Conservation (phyloP, 1,140 invertebrate genomes). For the Lepidostoma basale region DNA sequence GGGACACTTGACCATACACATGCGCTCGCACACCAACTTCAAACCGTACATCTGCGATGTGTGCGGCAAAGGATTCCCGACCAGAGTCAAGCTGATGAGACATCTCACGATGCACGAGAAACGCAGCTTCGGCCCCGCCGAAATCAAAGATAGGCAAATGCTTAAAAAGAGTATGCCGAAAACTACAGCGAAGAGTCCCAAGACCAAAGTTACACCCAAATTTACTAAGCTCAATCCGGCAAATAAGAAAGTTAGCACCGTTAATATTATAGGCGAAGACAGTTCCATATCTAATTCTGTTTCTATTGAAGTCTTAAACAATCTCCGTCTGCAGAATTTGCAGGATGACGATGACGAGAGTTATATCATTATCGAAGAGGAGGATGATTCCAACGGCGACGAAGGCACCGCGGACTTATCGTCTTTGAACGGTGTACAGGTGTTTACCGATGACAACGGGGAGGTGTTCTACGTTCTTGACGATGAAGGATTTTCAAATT, state of each 20-base stretch:
- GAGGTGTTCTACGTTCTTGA: constrained; percentile 30
- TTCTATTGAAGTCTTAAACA: neutral
- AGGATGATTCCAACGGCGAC: constrained; percentile 18
- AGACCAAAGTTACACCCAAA: constrained; percentile 29
- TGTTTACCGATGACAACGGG: constrained; percentile 33
- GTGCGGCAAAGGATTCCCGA: constrained; percentile 50
- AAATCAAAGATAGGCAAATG: constrained; percentile 2
- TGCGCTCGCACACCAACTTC: constrained; percentile 58
- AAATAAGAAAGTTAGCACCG: neutral
- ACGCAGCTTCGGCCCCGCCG: neutral
- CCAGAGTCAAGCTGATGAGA: constrained; percentile 29
- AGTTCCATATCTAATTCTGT: neutral
- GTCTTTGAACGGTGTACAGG: constrained; percentile 19
- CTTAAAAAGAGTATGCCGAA: neutral
- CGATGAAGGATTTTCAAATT: constrained; percentile 16
- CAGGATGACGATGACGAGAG: constrained; percentile 32
- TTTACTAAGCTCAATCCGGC: constrained; percentile 13
- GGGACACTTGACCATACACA: constrained; percentile 49
- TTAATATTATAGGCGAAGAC: neutral
- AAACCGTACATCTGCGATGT: constrained; percentile 65
- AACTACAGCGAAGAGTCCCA: constrained; percentile 3
- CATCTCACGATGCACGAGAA: constrained; percentile 33
- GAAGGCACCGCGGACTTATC: neutral
- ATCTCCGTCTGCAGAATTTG: neutral
- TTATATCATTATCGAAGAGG: constrained; percentile 34